Evolutionary conservation across 2,888 invertebrate species (phyloP).

Genomic region (Zygothrica quintamaculata): DNA sequence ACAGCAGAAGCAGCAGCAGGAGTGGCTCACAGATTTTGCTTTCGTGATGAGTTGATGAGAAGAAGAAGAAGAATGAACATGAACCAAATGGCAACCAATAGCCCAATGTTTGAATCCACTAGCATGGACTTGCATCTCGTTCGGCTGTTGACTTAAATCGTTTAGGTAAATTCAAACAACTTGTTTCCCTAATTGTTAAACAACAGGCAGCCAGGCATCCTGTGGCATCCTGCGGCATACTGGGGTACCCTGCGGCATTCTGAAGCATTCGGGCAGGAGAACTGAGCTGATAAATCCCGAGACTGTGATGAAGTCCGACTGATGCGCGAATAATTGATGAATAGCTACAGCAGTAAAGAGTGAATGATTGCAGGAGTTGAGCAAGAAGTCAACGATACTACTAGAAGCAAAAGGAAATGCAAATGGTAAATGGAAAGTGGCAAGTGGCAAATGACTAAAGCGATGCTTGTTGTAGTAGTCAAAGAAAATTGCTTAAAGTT

Average conservation of each 20-base stretch:
- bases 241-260: too few relatives aligned
- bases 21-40: slow-evolving; percentile 19
- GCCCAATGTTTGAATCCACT: slow-evolving; percentile 24
- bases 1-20: slow-evolving; percentile 65
- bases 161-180: slow-evolving; percentile 81
- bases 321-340: slow-evolving; percentile 53
- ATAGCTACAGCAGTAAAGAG: not conserved
- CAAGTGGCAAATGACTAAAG: slow-evolving; percentile 2
- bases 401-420: not conserved
- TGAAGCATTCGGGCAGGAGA: slow-evolving; percentile 12
- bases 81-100: slow-evolving; percentile 29
- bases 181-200: slow-evolving; percentile 80
- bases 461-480: too few relatives aligned
- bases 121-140: slow-evolving; percentile 29
- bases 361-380: slow-evolving; percentile 4
- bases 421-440: slow-evolving; percentile 1
- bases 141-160: slow-evolving; percentile 78
- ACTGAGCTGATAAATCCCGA: slow-evolving; percentile 20
- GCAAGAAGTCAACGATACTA: not conserved
- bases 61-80: slow-evolving; percentile 12
- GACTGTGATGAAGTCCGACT: slow-evolving; percentile 33
- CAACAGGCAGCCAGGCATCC: slow-evolving; percentile 42
- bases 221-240: too few relatives aligned
- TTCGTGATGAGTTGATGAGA: slow-evolving; percentile 37
- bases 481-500: slow-evolving; percentile 10